These are phyloP conservation scores for Temnothorax ravouxi DNA, from an alignment of 2,888 invertebrate genomes.

Conservation along the genomic window DNA sequence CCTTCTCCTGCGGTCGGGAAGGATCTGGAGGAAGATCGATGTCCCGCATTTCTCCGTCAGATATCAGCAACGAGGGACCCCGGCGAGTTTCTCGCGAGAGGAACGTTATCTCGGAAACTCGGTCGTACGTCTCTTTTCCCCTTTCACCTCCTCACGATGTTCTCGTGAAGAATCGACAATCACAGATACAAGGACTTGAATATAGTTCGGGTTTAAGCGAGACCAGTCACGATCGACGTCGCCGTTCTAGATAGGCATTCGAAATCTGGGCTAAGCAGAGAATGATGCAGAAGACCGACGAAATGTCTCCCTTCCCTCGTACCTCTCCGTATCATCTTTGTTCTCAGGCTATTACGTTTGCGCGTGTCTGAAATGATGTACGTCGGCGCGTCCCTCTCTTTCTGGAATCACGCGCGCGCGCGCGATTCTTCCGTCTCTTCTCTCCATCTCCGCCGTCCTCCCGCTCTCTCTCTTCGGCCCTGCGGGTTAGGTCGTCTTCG, in stretches of 20 bases:
- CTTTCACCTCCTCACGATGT: conserved; percentile 15
- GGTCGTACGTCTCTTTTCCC: conserved; percentile 15
- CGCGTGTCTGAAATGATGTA: conserved; percentile 29
- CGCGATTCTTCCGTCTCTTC: conserved; percentile 52
- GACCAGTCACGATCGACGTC: conserved; percentile 79
- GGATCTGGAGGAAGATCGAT: conserved; percentile 26
- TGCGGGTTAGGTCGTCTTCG: conserved; percentile 78
- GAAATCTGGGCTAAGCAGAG: conserved; percentile 73
- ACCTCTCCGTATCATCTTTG: conserved; percentile 22
- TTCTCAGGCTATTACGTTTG: conserved; percentile 39
- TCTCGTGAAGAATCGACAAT: conserved; percentile 57
- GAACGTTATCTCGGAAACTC: conserved; percentile 52
- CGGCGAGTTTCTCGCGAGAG: conserved; percentile 60
- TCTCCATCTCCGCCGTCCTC: conserved; percentile 52
- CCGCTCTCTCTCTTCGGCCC: conserved; percentile 61
- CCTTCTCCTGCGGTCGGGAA: neutral
- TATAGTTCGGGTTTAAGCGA: conserved; percentile 78
- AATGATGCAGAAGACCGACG: conserved; percentile 35
- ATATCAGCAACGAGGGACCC: conserved; percentile 48
- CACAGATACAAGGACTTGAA: conserved; percentile 56
- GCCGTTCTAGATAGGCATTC: conserved; percentile 61
- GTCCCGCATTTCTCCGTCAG: conserved; percentile 46
- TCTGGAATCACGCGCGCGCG: conserved; percentile 58
- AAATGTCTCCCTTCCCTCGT: conserved; percentile 20
- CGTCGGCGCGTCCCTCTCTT: conserved; percentile 35